Evolutionary conservation across 2,113 vertebrate genomes (phyloP).

Genomic region (Zosterops pallidus): DNA sequence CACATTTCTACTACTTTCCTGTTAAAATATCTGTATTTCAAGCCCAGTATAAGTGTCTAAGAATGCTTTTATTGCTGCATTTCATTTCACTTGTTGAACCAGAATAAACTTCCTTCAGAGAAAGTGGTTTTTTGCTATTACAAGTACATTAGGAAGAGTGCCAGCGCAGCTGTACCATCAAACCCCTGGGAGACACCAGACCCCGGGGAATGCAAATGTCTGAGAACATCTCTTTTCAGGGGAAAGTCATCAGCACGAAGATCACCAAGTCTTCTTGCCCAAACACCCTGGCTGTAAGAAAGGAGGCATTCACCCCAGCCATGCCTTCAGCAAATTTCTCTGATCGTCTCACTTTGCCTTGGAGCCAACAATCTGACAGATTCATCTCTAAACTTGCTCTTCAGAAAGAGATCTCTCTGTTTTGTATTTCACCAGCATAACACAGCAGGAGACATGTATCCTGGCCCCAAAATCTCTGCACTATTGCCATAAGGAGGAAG

Average conservation of each 20-base stretch:
- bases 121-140: slow-evolving; percentile 1
- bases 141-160: slow-evolving; percentile 21
- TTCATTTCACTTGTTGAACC: slow-evolving; percentile 34
- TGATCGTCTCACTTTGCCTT: neutral
- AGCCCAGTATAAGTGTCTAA: neutral
- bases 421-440: neutral
- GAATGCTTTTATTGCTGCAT: slow-evolving; percentile 8
- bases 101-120: slow-evolving; percentile 31
- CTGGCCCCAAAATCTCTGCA: neutral
- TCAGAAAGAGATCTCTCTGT: slow-evolving; percentile 20
- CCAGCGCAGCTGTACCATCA: slow-evolving; percentile 43
- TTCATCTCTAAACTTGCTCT: slow-evolving; percentile 10
- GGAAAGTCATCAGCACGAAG: neutral
- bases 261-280: neutral
- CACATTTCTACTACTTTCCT: neutral
- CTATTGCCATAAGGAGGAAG: neutral
- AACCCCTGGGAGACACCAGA: slow-evolving; percentile 13
- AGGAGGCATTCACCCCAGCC: neutral
- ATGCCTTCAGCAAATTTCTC: neutral
- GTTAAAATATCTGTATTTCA: neutral
- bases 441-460: slow-evolving; percentile 3
- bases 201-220: slow-evolving; percentile 5
- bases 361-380: slow-evolving; percentile 40
- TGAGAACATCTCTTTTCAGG: slow-evolving; percentile 32
- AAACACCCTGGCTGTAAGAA: neutral